phyloP scores from a whole-genome alignment of 2,888 invertebrate species.

The Scrobipalpa costella region DNA sequence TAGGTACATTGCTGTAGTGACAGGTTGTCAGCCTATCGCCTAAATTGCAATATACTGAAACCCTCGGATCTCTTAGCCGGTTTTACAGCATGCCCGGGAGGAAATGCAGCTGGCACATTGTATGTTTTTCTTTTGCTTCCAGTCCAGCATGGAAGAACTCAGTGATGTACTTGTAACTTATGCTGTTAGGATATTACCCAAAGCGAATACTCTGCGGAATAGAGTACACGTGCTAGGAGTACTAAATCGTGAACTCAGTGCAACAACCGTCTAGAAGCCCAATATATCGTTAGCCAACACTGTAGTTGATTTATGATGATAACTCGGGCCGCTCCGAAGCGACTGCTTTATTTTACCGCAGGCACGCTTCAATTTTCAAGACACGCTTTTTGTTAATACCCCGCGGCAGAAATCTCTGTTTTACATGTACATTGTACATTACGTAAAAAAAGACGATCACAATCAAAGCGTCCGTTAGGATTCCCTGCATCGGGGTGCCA shows the following conservation, averaged over 20 bases:
- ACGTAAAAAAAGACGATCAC: no score
- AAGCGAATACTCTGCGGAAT: slow-evolving; percentile 8
- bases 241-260: slow-evolving; percentile 12
- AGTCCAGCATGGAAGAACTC: no score
- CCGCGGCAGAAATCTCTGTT: slow-evolving; percentile 10
- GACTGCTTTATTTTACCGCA: slow-evolving; percentile 12
- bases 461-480: no score
- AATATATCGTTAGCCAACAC: slow-evolving; percentile 3
- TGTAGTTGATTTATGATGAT: slow-evolving; percentile 15
- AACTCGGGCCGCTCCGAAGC: background rate
- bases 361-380: slow-evolving; percentile 6
- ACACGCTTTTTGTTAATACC: slow-evolving; percentile 10
- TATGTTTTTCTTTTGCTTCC: no score
- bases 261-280: slow-evolving; percentile 6
- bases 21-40: no score
- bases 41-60: no score
- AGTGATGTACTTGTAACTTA: background rate
- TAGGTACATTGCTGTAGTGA: no score
- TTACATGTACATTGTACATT: no score
- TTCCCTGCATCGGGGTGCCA: no score
- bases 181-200: slow-evolving; percentile 5
- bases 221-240: slow-evolving; percentile 8
- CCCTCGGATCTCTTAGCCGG: no score
- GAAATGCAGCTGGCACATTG: no score
- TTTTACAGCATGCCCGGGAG: no score